These are phyloP conservation scores for Portunus trituberculatus DNA, from an alignment of 1,140 invertebrate species.

Conservation along the genomic window DNA sequence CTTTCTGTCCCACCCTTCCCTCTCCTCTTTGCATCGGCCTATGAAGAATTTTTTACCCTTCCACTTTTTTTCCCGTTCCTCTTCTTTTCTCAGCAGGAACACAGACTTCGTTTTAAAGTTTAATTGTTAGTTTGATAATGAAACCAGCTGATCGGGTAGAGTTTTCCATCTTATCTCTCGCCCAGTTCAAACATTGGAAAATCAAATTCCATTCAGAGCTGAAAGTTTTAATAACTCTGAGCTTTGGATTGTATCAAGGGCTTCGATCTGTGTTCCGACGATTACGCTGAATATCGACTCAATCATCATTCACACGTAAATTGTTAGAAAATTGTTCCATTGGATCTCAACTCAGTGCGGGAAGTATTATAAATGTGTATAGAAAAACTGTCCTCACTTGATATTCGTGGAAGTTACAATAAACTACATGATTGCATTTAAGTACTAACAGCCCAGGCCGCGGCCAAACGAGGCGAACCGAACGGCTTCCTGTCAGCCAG, in stretches of 20 bases:
- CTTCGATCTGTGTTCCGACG: slow-evolving; percentile 72
- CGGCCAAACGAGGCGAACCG: slow-evolving; percentile 63
- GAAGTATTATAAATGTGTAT: background rate
- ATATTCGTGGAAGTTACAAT: background rate
- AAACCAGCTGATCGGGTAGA: slow-evolving; percentile 62
- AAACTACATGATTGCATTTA: slow-evolving; percentile 22
- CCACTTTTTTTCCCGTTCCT: background rate
- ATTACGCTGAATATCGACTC: background rate
- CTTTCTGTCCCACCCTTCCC: background rate
- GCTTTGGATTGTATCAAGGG: slow-evolving; percentile 74
- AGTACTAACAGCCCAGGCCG: slow-evolving; percentile 32
- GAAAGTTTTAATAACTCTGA: slow-evolving; percentile 77
- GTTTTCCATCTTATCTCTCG: slow-evolving; percentile 69
- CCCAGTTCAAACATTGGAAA: slow-evolving; percentile 74
- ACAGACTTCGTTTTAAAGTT: slow-evolving; percentile 30
- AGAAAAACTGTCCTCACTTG: background rate
- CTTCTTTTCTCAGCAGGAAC: background rate
- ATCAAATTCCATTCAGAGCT: slow-evolving; percentile 74
- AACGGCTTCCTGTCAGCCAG: slow-evolving; percentile 73
- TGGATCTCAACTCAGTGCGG: background rate
- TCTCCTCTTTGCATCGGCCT: background rate
- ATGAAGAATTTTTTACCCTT: background rate
- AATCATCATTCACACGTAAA: background rate
- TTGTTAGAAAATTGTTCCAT: background rate
- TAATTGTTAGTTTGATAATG: slow-evolving; percentile 66